Evolutionary conservation across 2,888 invertebrate species (phyloP).

Genomic region (Agrotis exclamationis): DNA sequence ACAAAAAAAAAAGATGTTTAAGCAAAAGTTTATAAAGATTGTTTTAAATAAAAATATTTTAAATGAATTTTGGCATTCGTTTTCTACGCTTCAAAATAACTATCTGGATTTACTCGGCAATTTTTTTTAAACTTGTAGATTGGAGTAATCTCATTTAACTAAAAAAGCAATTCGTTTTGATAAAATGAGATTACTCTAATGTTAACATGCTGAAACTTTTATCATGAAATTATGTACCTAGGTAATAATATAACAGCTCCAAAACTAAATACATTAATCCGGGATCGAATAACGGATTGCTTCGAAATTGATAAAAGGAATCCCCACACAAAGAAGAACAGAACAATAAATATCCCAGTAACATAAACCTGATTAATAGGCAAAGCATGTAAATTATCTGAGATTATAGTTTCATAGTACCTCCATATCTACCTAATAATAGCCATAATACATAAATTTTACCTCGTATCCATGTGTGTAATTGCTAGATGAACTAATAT

Average conservation of each 20-base stretch:
- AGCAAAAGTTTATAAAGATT: too few species aligned
- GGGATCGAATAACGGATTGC: not conserved
- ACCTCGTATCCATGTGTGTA: not conserved
- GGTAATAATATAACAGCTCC: too few species aligned
- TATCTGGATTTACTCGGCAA: too few species aligned
- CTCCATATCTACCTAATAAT: not conserved
- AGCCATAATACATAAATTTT: not conserved
- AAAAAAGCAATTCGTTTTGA: too few species aligned
- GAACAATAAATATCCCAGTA: not conserved
- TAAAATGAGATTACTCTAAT: not conserved
- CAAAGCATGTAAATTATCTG: not conserved
- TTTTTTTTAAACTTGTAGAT: too few species aligned
- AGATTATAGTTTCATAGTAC: not conserved
- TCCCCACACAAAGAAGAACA: not conserved
- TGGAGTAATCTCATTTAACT: too few species aligned
- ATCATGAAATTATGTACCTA: too few species aligned
- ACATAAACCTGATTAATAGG: too few species aligned
- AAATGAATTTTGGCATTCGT: slow-evolving; percentile 10
- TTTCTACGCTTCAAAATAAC: too few species aligned
- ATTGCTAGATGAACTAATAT: slow-evolving; percentile 1
- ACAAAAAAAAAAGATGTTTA: too few species aligned
- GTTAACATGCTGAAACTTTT: not conserved
- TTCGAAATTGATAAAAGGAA: not conserved
- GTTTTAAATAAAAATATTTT: too few species aligned
- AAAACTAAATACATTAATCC: not conserved